A percentile compares a stretch with the other conserved stretches of the same genome.
phyloP scores from a whole-genome alignment of 2,113 vertebrate species.

The Nannobrachium achirus region DNA sequence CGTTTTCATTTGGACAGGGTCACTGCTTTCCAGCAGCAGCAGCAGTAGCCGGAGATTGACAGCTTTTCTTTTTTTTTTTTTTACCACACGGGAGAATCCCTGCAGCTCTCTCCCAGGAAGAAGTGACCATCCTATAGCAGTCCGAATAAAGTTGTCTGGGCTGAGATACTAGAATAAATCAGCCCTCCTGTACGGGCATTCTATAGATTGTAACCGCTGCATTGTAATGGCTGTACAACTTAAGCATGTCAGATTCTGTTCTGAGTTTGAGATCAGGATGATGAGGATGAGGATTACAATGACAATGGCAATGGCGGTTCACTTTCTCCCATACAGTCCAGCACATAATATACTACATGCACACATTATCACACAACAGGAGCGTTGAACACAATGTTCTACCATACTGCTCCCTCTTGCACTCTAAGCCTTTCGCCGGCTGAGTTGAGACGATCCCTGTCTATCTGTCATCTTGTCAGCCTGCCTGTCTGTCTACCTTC shows the following conservation, averaged over 20 bases:
- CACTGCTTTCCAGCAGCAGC: constrained; percentile 11
- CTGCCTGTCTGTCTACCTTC: constrained; percentile 34
- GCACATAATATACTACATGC: background rate
- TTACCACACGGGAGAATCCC: constrained; percentile 7
- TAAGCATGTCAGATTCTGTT: background rate
- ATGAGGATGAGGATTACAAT: background rate
- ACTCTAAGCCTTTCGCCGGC: constrained; percentile 1
- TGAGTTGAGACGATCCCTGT: constrained; percentile 16
- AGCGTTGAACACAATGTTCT: constrained; percentile 4
- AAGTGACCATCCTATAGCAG: constrained; percentile 9
- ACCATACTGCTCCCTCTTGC: constrained; percentile 20
- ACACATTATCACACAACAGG: background rate
- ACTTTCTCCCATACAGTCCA: no score
- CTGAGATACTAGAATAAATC: constrained; percentile 24
- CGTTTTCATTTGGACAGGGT: constrained; percentile 49
- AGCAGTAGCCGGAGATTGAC: constrained; percentile 26
- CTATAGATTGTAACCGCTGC: constrained; percentile 8
- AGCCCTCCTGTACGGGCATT: background rate
- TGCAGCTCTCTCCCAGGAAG: background rate
- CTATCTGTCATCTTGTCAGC: constrained; percentile 48
- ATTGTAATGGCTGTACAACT: background rate
- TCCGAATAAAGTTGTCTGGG: constrained; percentile 37
- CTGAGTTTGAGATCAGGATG: background rate
- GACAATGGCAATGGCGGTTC: no score
- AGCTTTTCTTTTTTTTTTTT: constrained; percentile 24